Evolutionary conservation across 1,140 invertebrate species (phyloP).

Genomic region (Drosophila repletoides): DNA sequence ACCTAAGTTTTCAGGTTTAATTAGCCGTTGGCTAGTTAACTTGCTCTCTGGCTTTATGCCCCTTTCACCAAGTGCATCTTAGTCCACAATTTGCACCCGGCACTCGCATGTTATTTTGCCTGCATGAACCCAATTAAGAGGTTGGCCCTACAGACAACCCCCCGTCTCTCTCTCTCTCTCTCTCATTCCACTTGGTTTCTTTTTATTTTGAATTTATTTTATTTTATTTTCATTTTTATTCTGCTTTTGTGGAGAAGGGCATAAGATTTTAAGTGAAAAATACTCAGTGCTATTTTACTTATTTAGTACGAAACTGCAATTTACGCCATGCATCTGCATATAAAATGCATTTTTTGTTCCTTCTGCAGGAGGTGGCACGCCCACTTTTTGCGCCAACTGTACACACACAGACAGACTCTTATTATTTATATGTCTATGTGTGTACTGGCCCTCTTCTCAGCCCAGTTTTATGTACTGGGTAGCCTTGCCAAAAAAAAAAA

Average conservation of each 20-base stretch:
- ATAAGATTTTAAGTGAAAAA: conserved; percentile 76
- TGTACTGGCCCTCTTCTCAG: conserved; percentile 55
- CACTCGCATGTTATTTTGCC: conserved; percentile 79
- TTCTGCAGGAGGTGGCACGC: conserved; percentile 50
- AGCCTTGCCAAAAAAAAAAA: conserved; percentile 53
- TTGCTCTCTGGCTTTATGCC: conserved; percentile 33
- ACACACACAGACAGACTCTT: conserved; percentile 33
- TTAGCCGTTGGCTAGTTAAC: conserved; percentile 76
- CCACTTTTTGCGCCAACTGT: conserved; percentile 61
- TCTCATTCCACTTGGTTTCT: not conserved
- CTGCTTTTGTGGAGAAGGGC: not conserved
- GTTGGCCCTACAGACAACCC: conserved; percentile 57
- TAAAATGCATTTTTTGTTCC: conserved; percentile 71
- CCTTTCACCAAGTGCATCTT: not conserved
- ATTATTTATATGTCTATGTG: conserved; percentile 70
- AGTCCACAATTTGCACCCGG: conserved; percentile 55
- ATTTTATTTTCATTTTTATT: not conserved
- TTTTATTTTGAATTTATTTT: too few species aligned
- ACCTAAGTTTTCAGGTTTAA: conserved; percentile 75
- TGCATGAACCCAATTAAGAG: conserved; percentile 80
- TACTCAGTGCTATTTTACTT: conserved; percentile 80
- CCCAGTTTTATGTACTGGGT: conserved; percentile 74
- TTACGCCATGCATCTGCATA: conserved; percentile 79
- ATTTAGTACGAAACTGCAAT: conserved; percentile 81
- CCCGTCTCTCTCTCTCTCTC: conserved; percentile 1